A percentile compares a stretch with the other conserved stretches of the same genome.
Evolutionary conservation across 2,888 invertebrate species (phyloP).

Genomic region (Stenotaenia linearis): DNA sequence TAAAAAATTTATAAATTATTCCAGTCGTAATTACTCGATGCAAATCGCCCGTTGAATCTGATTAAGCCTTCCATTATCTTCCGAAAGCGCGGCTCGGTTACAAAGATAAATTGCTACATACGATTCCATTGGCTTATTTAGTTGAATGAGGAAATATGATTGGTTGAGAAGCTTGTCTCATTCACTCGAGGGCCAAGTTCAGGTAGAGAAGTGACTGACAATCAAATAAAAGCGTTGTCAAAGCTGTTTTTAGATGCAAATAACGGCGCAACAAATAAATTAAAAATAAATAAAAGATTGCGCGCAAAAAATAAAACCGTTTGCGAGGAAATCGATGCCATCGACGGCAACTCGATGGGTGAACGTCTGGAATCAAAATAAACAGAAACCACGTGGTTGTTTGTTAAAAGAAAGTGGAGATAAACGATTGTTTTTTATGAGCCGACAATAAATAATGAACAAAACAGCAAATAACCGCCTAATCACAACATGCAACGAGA

Average conservation of each 20-base stretch:
- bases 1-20: background rate
- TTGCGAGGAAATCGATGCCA: background rate
- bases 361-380: background rate
- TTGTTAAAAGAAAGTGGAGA: background rate
- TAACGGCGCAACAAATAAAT: background rate
- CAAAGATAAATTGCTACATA: slow-evolving; percentile 35
- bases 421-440: slow-evolving; percentile 1
- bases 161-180: slow-evolving; percentile 13
- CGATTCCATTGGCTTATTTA: slow-evolving; percentile 36
- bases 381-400: background rate
- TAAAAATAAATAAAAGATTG: background rate
- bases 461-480: background rate
- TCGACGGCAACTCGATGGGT: too few species aligned
- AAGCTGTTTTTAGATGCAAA: background rate
- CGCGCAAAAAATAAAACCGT: background rate
- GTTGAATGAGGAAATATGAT: slow-evolving; percentile 33
- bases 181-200: slow-evolving; percentile 12
- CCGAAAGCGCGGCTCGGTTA: slow-evolving; percentile 26
- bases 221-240: background rate
- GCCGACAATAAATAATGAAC: slow-evolving; percentile 15
- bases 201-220: background rate
- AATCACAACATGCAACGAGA: background rate
- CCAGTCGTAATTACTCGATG: background rate
- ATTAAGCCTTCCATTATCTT: slow-evolving; percentile 32
- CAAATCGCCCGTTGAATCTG: background rate